phyloP scores from a whole-genome alignment of 2,888 invertebrate species.

The Athetis lepigone region DNA sequence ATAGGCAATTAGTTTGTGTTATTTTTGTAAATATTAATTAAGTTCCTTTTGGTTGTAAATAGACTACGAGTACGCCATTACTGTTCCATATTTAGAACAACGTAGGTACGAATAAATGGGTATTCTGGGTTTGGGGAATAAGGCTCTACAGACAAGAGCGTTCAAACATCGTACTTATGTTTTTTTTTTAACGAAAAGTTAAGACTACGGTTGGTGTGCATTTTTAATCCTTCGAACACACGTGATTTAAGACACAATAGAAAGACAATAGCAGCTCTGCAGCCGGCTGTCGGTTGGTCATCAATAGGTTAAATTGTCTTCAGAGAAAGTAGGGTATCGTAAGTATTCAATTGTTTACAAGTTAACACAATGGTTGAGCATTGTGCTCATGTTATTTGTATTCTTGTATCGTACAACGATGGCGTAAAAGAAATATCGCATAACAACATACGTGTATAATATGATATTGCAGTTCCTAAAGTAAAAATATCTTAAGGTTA shows the following conservation, averaged over 20 bases:
- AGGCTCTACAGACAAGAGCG: not conserved
- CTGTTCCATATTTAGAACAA: not conserved
- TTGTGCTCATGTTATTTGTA: conserved; percentile 32
- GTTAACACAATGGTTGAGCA: not conserved
- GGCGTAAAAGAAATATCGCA: conserved; percentile 21
- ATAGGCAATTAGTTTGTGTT: not conserved
- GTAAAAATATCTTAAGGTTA: not conserved
- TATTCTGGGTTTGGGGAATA: not conserved
- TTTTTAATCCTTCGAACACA: no score
- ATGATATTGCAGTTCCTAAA: conserved; percentile 17
- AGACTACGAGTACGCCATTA: not conserved
- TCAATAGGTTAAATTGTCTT: no score
- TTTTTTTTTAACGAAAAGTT: not conserved
- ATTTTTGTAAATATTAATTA: conserved; percentile 2
- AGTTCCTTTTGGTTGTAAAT: not conserved
- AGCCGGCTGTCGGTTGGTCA: no score
- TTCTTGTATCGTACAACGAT: conserved; percentile 3
- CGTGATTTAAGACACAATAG: no score
- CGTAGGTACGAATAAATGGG: not conserved
- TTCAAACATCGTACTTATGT: not conserved
- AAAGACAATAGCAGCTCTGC: no score
- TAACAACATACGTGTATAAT: conserved; percentile 6
- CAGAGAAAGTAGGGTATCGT: conserved; percentile 8
- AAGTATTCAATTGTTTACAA: conserved; percentile 34
- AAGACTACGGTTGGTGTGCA: no score